Evolutionary conservation across 2,888 invertebrate genomes (phyloP).

Genomic region (Nowickia ferox): DNA sequence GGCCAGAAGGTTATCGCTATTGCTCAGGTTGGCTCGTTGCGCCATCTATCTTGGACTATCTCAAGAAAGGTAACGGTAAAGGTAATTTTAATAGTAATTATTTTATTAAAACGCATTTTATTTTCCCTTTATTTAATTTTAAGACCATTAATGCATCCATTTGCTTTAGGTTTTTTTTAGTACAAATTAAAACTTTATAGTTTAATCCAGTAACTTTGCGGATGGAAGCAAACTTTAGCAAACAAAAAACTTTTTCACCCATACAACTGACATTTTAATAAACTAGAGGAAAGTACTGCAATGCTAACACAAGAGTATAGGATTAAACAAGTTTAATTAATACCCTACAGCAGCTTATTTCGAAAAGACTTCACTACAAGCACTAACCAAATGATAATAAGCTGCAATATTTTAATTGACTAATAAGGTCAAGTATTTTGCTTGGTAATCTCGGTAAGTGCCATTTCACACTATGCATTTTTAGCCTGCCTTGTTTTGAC

Average conservation of each 20-base stretch:
- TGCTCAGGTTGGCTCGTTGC: too few relatives aligned
- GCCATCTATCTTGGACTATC: too few relatives aligned
- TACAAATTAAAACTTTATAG: conserved; percentile 29
- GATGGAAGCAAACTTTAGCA: conserved; percentile 8
- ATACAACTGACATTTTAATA: conserved; percentile 26
- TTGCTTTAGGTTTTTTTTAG: neutral
- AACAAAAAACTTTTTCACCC: conserved; percentile 3
- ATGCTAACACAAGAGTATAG: neutral
- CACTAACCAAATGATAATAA: too few relatives aligned
- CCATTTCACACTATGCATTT: too few relatives aligned
- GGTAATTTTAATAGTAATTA: neutral
- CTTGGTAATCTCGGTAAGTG: too few relatives aligned
- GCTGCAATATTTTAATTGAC: too few relatives aligned
- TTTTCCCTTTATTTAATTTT: neutral
- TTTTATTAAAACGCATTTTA: neutral
- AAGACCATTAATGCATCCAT: conserved; percentile 22
- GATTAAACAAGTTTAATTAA: neutral
- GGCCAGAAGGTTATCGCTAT: too few relatives aligned
- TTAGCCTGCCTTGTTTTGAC: too few relatives aligned
- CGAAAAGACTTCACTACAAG: neutral
- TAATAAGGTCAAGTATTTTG: too few relatives aligned
- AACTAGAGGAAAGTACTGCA: neutral
- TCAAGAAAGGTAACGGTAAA: neutral
- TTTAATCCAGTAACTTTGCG: conserved; percentile 44
- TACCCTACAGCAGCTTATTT: neutral